Evolutionary conservation across 2,797 vertebrate species (phyloP), one percentile per base, ranked within the genome.

Genomic region (Thamnophis elegans): DNA sequence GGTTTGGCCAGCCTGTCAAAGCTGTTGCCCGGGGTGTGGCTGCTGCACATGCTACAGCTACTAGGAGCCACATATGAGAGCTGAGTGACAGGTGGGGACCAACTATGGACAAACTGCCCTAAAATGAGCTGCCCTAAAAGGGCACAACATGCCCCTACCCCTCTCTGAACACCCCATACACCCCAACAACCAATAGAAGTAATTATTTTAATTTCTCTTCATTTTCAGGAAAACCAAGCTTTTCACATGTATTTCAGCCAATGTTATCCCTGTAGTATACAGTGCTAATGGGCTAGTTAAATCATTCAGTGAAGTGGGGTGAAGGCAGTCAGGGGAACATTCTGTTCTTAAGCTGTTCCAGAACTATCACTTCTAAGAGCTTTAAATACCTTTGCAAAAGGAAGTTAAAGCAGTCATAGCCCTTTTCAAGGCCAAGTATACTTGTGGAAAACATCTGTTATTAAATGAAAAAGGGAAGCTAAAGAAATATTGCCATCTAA

Each of bases 291-390:
- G 13, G 51, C 32, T 51, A 22, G 5, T 11, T 89, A 62, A 86
- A 87, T 91, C 55, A 22, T 10, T 89, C 54, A 90, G 22, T 88
- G 10, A 51, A 5, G 22, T 36, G 55, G 32, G 1, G 10, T 26
- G 28, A 90, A 92, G 36, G 54, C 47, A 85, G 54, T 47, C 3
- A 36, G 32, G 22, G 86, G 60, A 54, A 91, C 78, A 47, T 56
- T 92, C 26, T 53, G 82, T 87, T 87, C 87, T 85, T 87, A 89
- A n/a, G 32, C 59, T 82, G 20, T 89, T 36, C 60, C 32, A 56
- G 16, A 68, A 90, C 60, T 89, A 56, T 32, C 42, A 82, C 62
- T 94, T 92, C 73, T 82, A 28, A 91, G 78, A 91, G 25, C 82
- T 91, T 62, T 58, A 92, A 91, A 89, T 91, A 91, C 55, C 60